Conservation (phyloP, 2,888 invertebrate genomes). For the Eucera pruinosa region DNA sequence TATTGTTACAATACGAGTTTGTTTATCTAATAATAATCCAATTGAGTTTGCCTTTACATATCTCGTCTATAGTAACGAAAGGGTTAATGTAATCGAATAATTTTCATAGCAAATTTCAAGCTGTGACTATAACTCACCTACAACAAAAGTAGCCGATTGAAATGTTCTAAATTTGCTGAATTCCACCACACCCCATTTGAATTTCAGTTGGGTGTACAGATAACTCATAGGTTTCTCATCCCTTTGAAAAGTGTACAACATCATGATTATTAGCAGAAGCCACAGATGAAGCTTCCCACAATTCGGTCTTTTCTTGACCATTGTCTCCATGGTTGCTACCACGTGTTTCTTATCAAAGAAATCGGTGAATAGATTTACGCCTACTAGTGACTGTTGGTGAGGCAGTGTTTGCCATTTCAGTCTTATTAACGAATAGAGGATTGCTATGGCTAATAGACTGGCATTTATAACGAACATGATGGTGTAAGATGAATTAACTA, state of each 20-base stretch:
- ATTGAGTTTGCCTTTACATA: too few species aligned
- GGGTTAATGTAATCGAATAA: too few species aligned
- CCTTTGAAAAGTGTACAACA: constrained; percentile 92
- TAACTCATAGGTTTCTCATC: constrained; percentile 92
- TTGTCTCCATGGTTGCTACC: constrained; percentile 87
- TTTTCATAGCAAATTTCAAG: background rate
- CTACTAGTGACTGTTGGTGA: constrained; percentile 87
- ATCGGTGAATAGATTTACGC: constrained; percentile 87
- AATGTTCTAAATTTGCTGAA: constrained; percentile 91
- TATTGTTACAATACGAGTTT: too few species aligned
- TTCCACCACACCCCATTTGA: constrained; percentile 89
- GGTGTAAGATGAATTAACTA: constrained; percentile 88
- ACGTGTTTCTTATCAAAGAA: constrained; percentile 91
- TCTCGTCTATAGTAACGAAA: too few species aligned
- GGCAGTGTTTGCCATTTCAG: constrained; percentile 90
- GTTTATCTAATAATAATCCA: too few species aligned
- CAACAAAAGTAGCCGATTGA: constrained; percentile 89
- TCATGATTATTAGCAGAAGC: constrained; percentile 90
- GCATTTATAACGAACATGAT: constrained; percentile 91
- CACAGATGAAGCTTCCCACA: constrained; percentile 88
- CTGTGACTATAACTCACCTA: constrained; percentile 81
- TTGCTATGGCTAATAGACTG: constrained; percentile 86
- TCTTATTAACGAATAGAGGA: constrained; percentile 88
- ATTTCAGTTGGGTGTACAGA: constrained; percentile 90
- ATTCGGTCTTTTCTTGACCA: constrained; percentile 87